Percentiles rank a stretch among this genome's conserved stretches.
Conservation (phyloP, 2,113 vertebrate genomes). For the Scalopus aquaticus region DNA sequence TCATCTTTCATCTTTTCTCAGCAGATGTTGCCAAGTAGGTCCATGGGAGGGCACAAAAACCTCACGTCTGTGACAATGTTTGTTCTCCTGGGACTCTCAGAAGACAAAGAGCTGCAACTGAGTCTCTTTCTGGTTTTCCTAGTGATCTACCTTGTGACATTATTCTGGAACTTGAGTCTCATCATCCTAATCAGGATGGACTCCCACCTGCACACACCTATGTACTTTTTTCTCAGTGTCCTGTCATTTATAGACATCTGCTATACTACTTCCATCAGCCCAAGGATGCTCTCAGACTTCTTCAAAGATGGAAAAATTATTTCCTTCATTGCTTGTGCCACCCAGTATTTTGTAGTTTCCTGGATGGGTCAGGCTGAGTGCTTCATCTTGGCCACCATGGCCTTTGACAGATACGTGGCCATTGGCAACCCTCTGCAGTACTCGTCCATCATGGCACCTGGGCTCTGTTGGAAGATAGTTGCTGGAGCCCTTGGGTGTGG, state of each 20-base stretch:
- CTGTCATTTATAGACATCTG: background rate
- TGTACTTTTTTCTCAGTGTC: background rate
- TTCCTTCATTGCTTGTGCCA: background rate
- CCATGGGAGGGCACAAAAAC: background rate
- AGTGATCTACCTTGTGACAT: background rate
- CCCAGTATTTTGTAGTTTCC: background rate
- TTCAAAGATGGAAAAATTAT: background rate
- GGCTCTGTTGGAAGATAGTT: background rate
- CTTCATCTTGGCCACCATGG: background rate
- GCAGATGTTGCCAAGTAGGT: background rate
- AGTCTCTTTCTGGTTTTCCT: background rate
- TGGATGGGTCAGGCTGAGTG: background rate
- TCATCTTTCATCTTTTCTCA: background rate
- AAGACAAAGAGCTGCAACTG: background rate
- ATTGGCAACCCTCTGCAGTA: background rate
- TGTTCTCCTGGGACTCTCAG: background rate
- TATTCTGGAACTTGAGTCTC: background rate
- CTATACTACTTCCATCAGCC: background rate
- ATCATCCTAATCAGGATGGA: background rate
- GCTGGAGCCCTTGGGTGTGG: background rate
- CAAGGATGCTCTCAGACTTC: background rate
- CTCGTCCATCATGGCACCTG: background rate
- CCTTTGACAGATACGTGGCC: background rate
- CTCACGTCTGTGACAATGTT: background rate
- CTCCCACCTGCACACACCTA: background rate